Percentiles rank a stretch among this genome's conserved stretches.
Conservation (phyloP, 2,888 invertebrate genomes). For the Chymomyza caudatula region DNA sequence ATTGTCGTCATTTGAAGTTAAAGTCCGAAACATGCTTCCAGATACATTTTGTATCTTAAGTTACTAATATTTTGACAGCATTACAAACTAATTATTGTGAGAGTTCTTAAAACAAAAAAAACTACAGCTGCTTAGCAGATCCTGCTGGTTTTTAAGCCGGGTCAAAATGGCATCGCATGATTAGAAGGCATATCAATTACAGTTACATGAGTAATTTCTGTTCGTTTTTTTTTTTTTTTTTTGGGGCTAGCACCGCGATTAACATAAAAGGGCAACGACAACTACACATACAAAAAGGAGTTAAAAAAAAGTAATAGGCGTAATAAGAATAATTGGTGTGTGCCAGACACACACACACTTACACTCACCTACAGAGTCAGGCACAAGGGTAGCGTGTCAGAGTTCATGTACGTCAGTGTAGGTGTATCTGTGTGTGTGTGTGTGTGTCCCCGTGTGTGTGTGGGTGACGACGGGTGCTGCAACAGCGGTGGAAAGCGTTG, state of each 20-base stretch:
- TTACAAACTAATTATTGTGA: neutral
- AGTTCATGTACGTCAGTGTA: constrained; percentile 10
- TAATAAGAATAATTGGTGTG: constrained; percentile 73
- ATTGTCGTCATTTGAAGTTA: too few species aligned
- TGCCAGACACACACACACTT: constrained; percentile 1
- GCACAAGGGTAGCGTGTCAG: neutral
- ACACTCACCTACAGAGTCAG: neutral
- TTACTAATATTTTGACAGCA: too few species aligned
- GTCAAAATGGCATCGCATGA: constrained; percentile 63
- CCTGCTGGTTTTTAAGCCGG: neutral
- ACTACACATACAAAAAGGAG: constrained; percentile 45
- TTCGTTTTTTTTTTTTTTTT: neutral
- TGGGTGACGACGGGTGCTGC: too few species aligned
- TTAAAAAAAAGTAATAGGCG: constrained; percentile 67
- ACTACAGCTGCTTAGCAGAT: neutral
- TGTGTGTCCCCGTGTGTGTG: neutral
- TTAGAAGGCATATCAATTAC: constrained; percentile 75
- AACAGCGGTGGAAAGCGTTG: constrained; percentile 63
- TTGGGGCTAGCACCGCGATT: constrained; percentile 46
- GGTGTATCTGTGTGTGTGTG: neutral
- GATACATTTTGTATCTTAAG: too few species aligned
- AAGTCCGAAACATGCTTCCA: too few species aligned
- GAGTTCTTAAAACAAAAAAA: neutral
- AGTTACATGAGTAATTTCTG: constrained; percentile 64
- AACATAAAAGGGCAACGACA: constrained; percentile 66